Conservation (phyloP, 2,888 invertebrate species). For the Agapostemon virescens region DNA sequence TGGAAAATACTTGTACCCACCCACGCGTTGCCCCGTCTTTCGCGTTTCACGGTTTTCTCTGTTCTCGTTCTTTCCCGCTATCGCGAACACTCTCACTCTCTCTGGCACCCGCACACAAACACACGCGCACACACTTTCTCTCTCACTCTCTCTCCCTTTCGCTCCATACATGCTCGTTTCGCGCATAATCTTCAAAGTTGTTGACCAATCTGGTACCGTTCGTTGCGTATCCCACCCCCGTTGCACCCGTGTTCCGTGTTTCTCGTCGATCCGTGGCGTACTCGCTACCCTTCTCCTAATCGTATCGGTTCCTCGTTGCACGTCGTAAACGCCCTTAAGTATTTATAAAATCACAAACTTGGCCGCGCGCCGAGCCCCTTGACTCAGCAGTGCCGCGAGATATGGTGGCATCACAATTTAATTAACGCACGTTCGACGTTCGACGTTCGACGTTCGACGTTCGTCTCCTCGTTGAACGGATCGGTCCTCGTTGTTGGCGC, state of each 20-base stretch:
- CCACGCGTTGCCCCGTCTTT: background rate
- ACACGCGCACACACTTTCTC: background rate
- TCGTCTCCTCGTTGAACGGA: slow-evolving; percentile 57
- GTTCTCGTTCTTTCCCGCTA: background rate
- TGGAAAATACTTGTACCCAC: slow-evolving; percentile 27
- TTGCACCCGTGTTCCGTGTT: background rate
- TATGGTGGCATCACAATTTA: slow-evolving; percentile 89
- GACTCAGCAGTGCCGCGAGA: slow-evolving; percentile 84
- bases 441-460: slow-evolving; percentile 69
- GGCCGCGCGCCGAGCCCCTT: slow-evolving; percentile 79
- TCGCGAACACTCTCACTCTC: slow-evolving; percentile 3
- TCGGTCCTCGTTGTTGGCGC: slow-evolving; percentile 39
- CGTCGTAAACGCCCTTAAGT: slow-evolving; percentile 77
- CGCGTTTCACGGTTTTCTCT: background rate
- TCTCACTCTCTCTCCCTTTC: background rate
- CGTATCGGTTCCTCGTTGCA: slow-evolving; percentile 51
- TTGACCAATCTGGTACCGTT: background rate
- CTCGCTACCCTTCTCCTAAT: background rate
- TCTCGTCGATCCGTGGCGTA: slow-evolving; percentile 27
- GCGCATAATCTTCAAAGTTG: background rate
- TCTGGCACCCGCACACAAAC: too few species aligned
- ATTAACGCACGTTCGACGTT: slow-evolving; percentile 78
- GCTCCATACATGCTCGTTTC: too few species aligned
- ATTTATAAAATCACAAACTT: slow-evolving; percentile 81
- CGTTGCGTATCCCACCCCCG: background rate